A percentile compares a stretch with the other conserved stretches of the same genome.
phyloP scores from a whole-genome alignment of 2,113 vertebrate genomes.

The Otolemur garnettii region DNA sequence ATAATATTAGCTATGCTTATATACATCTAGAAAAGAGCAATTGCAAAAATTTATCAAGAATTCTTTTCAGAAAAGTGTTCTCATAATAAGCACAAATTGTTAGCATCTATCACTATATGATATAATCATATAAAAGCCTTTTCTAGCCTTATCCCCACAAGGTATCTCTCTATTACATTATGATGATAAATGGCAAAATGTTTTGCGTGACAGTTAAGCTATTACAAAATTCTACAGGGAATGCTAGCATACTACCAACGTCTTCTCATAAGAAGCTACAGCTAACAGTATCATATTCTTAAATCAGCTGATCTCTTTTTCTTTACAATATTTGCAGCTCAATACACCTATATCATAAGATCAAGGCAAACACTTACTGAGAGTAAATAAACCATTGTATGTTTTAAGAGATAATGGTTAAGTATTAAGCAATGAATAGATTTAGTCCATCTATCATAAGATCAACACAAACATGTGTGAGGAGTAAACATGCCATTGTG shows the following conservation, averaged over 20 bases:
- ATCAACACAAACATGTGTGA: neutral
- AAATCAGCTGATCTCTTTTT: constrained; percentile 21
- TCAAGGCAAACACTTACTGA: neutral
- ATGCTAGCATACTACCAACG: constrained; percentile 38
- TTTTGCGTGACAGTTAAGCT: constrained; percentile 82
- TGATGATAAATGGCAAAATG: constrained; percentile 85
- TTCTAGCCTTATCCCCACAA: constrained; percentile 84
- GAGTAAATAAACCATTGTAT: neutral
- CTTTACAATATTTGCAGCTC: neutral
- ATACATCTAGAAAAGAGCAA: constrained; percentile 69
- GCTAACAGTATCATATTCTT: constrained; percentile 46
- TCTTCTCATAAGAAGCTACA: constrained; percentile 36
- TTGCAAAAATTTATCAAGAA: constrained; percentile 84
- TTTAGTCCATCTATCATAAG: neutral
- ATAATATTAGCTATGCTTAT: constrained; percentile 69
- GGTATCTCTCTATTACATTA: constrained; percentile 87
- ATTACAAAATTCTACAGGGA: constrained; percentile 81
- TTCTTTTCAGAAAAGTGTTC: constrained; percentile 85
- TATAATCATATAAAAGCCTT: constrained; percentile 87
- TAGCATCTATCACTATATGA: constrained; percentile 87
- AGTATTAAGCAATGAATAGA: neutral
- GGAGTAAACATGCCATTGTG: neutral
- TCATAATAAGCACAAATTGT: constrained; percentile 88
- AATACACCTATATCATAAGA: neutral
- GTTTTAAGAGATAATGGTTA: neutral